Evolutionary conservation across 37 sponge, comb jelly and placozoan species (phyloP), one percentile per base, ranked within the genome.

Genomic region (Cladorhizidae sp.): DNA sequence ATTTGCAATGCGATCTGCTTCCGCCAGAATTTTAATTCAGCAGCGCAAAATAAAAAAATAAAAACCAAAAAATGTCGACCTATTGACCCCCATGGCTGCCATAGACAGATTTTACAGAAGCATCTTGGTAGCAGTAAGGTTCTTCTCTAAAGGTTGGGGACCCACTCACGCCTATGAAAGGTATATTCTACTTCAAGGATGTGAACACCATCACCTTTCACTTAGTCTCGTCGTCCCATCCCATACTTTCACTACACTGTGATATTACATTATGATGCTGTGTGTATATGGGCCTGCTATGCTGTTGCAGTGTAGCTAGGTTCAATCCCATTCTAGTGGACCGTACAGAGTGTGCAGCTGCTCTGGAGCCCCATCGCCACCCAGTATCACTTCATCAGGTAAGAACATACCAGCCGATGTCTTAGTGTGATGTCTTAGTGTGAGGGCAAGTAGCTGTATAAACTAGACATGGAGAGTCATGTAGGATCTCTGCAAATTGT

Each of bases 121-220:
- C 6, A 35, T 91, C 21, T 25, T 91, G 31, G 79, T 73, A 1
- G 75, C 70, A 36, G 41, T 70, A 15, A 74, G 90, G 69, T 94
- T 94, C 78, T 94, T 90, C 70, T 57, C 84, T 15, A 90, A 58
- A 36, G 94, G 94, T 17, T 94, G 94, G 94, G 94, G 94, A 23
- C 80, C 78, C 18, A 64, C 78, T 38, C 62, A 84, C 22, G 80
- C 84, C 2, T 87, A 86, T 61, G 74, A 85, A 75, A 76, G 70
- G 89, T 89, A 65, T 18, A 26, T 9, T 31, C 7, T 25, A 59
- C 61, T 3, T 12, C 61, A 17, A 18, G 6, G 61, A 3, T 28
- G 61, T 26, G n/a, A 59, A n/a, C n/a, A n/a, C n/a, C n/a, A n/a
- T n/a, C n/a, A n/a, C n/a, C n/a, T n/a, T n/a, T n/a, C n/a, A n/a